Evolutionary conservation across 1,140 invertebrate genomes (phyloP), one percentile per base, ranked within the genome.

Genomic region (Aphelenchoides besseyi): DNA sequence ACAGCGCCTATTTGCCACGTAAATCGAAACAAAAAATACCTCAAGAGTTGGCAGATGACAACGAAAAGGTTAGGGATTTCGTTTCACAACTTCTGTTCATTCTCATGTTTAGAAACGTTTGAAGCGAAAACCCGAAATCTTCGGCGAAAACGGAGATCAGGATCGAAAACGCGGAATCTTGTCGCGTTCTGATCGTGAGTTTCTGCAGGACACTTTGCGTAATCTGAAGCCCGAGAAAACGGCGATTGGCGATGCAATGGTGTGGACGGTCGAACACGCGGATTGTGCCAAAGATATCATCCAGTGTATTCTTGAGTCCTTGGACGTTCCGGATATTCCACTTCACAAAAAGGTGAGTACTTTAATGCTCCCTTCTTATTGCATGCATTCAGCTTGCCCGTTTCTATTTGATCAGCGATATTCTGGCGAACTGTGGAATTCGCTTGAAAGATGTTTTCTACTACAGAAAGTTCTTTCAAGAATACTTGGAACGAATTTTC

Each of bases 181-280:
- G n/a, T 36, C 23, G n/a, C 61, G 71, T 16, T 85, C 91, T 59
- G 92, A 97, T 88, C 88, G 93, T 77, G 92, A 96, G 84, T 88
- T 94, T 23, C 87, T 98, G 36, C 94, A 98, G 87, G 91, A 95
- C 85, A 87, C 97, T 76, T 88, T 99, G 36, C 88, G 94, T 41
- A 90, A 90, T 70, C 88, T 98, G 75, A 91, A 90, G 0, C 93
- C 94, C 0, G 92, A 96, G 84, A 88, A 92, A 75, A 52, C 30
- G 30, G 33, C 69, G 32, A 90, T 97, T 70, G 94, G 91, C 16
- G 94, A 97, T 85, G 91, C 91, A 0, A 98, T 98, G 96, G 91
- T 97, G 28, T 98, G 95, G 89, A 98, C 95, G 86, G 91, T 98
- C 69, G 95, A 98, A 83, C 95, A 98, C 87, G 93, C 94, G 26